A percentile compares a stretch with the other conserved stretches of the same genome.
Evolutionary conservation across 2,888 invertebrate species (phyloP).

Genomic region (Mesorhabditis sp.): DNA sequence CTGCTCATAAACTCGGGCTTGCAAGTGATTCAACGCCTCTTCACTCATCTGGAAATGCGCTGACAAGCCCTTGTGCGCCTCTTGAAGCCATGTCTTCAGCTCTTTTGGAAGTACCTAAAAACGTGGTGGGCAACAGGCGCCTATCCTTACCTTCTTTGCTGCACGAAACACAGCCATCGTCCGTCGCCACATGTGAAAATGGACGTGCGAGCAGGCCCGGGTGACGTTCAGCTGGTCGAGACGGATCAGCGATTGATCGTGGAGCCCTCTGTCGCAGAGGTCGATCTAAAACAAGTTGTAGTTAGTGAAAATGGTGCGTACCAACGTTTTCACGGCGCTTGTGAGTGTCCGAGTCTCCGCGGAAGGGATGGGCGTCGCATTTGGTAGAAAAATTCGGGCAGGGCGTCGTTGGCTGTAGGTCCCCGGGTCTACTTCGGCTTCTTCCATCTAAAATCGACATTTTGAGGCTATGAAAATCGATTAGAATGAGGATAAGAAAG

Average conservation of each 20-base stretch:
- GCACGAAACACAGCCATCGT: not conserved
- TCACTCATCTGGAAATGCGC: not conserved
- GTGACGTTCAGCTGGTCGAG: not conserved
- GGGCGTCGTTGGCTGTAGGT: no score
- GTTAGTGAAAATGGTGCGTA: not conserved
- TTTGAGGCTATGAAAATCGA: no score
- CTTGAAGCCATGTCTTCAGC: not conserved
- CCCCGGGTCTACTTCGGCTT: no score
- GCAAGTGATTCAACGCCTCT: not conserved
- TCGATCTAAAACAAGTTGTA: not conserved
- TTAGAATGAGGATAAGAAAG: no score
- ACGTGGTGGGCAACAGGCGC: not conserved
- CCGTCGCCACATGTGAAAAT: conserved; percentile 6
- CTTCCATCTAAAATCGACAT: no score
- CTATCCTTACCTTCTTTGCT: not conserved
- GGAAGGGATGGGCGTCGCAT: no score
- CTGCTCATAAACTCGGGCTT: not conserved
- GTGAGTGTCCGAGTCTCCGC: no score
- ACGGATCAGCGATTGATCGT: not conserved
- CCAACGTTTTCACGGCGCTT: no score
- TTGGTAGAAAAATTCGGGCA: no score
- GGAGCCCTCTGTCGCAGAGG: not conserved
- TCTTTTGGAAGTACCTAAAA: not conserved
- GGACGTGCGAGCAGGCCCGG: not conserved
- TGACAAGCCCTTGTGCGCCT: not conserved